Percentiles rank a stretch among this genome's conserved stretches.
These are phyloP conservation scores for Sinocyclocheilus rhinocerous DNA, from an alignment of 2,113 vertebrate species.

Conservation along the genomic window DNA sequence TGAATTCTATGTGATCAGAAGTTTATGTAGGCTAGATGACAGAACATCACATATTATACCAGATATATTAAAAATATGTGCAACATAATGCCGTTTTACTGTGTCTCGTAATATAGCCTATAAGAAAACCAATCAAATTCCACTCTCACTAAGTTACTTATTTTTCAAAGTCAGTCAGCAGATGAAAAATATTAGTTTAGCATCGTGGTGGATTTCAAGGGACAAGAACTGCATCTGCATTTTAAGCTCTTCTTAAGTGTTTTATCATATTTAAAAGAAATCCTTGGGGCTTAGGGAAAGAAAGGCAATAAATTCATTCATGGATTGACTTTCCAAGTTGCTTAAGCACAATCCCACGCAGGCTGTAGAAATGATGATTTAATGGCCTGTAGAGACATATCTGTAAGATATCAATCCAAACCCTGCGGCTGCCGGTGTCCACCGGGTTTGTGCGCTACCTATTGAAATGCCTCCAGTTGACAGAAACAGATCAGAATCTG, in stretches of 20 bases:
- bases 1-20: too few species aligned
- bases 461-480: constrained; percentile 52
- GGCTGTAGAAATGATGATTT: constrained; percentile 52
- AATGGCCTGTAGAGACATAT: constrained; percentile 33
- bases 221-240: not conserved
- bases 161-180: not conserved
- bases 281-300: constrained; percentile 13
- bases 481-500: constrained; percentile 55
- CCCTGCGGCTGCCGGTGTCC: constrained; percentile 28
- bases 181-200: not conserved
- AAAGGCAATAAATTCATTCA: constrained; percentile 45
- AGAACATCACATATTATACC: too few species aligned
- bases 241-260: not conserved
- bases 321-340: constrained; percentile 35
- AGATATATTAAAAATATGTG: too few species aligned
- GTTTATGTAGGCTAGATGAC: not conserved
- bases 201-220: not conserved
- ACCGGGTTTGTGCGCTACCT: constrained; percentile 51
- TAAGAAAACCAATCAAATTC: not conserved
- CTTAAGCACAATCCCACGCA: constrained; percentile 47
- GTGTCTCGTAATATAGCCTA: not conserved
- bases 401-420: constrained; percentile 49
- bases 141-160: not conserved
- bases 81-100: not conserved
- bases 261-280: not conserved